Base-by-base conservation (phyloP, 2,888 invertebrate species). In the Pemphredon lugubris region DNA sequence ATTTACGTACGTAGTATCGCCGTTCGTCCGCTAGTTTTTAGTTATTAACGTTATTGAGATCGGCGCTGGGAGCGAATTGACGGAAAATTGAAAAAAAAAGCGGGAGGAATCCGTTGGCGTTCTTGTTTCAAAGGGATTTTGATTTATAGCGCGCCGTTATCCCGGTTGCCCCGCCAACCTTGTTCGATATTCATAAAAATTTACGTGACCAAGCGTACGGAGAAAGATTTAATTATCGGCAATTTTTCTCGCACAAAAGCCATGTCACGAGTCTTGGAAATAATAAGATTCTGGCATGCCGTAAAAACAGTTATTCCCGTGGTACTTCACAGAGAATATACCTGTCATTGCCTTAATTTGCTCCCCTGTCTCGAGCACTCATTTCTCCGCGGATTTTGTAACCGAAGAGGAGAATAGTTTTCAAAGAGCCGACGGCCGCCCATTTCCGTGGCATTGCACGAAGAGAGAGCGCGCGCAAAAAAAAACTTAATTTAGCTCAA, bases 401-500 rank as follows among this genome's bases (percentile, higher is more conserved):
- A 11, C 42, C 44, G 30, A 13, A 42, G 54, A 75, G 42, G 73
- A 54, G 70, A 74, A 63, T 61, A 64, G 58, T 55, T 77, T 57
- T 75, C 63, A 67, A 67, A 77, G 66, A 63, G 44, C 20, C 54
- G 23, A 48, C 13, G n/a, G 42, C 37, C 53, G 47, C 30, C 64
- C 67, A 74, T 67, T 51, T 53, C 55, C 60, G 51, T 58, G 71
- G 61, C 68, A 39, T 58, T 53, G 63, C 63, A 67, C 59, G 74
- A 69, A 64, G 32, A 26, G 54, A 14, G n/a, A 13, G 6, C 2
- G 9, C 13, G 5, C 23, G 1, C 16, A 14, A 23, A 54, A 59
- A 75, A 70, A 63, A 72, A 54, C 57, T 75, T 80, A 66, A 80
- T 79, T 80, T 74, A 77, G 45, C 58, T 58, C 58, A 55, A 40